Percentiles rank a stretch among this genome's conserved stretches.
Conservation (phyloP, 2,113 vertebrate genomes). For the Cephalopholis sonnerati region DNA sequence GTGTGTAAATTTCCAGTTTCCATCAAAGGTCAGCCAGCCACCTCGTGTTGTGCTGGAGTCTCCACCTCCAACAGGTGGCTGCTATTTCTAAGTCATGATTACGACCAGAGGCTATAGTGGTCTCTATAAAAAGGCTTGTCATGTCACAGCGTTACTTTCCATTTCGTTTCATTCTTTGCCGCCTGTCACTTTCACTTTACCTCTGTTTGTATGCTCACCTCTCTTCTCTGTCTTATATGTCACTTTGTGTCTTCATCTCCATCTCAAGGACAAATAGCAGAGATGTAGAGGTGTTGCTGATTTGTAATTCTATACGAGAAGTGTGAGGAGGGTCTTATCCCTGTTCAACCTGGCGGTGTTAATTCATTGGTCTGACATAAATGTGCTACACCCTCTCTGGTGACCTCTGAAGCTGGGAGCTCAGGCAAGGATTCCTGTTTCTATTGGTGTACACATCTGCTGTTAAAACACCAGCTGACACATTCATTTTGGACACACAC, state of each 20-base stretch:
- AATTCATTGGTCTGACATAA: slow-evolving; percentile 21
- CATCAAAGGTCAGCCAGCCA: not conserved
- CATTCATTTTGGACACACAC: not conserved
- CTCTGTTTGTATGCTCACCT: not conserved
- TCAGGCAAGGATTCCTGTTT: slow-evolving; percentile 19
- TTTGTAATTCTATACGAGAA: slow-evolving; percentile 27
- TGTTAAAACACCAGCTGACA: slow-evolving; percentile 38
- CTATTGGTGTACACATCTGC: slow-evolving; percentile 39
- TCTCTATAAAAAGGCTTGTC: slow-evolving; percentile 59
- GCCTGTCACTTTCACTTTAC: slow-evolving; percentile 16
- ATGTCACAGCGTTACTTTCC: slow-evolving; percentile 16
- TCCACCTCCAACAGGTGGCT: slow-evolving; percentile 70
- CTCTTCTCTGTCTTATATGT: slow-evolving; percentile 1
- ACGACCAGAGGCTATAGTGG: slow-evolving; percentile 23
- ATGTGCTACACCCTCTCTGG: not conserved
- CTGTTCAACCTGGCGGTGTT: slow-evolving; percentile 10
- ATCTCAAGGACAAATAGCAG: slow-evolving; percentile 19
- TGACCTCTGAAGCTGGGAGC: slow-evolving; percentile 22
- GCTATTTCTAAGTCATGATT: slow-evolving; percentile 62
- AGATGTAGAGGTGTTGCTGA: slow-evolving; percentile 15
- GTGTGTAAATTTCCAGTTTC: slow-evolving; percentile 26
- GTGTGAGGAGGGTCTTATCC: slow-evolving; percentile 9
- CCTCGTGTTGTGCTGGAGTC: slow-evolving; percentile 15
- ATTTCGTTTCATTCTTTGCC: slow-evolving; percentile 25
- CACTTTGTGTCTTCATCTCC: not conserved